Evolutionary conservation across 2,888 invertebrate species (phyloP).

Genomic region (Coremacera marginata): DNA sequence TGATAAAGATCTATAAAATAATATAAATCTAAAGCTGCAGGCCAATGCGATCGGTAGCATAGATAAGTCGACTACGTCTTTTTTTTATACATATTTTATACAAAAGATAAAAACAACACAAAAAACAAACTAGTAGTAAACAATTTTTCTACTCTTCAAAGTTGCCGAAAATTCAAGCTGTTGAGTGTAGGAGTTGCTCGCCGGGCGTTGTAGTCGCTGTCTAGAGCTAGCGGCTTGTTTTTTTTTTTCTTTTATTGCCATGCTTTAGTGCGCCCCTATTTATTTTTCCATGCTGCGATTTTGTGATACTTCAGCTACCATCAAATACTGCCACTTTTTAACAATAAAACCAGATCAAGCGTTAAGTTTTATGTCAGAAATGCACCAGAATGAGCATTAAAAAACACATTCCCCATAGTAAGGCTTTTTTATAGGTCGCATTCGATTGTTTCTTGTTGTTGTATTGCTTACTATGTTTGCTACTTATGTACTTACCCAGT

Average conservation of each 20-base stretch:
- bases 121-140: background rate
- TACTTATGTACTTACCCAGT: no score
- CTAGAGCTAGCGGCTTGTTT: background rate
- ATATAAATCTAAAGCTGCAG: background rate
- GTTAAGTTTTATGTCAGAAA: background rate
- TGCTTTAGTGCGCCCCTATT: background rate
- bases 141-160: constrained; percentile 5
- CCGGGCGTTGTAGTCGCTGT: background rate
- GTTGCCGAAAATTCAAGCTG: background rate
- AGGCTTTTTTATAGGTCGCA: constrained; percentile 20
- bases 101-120: background rate
- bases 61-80: background rate
- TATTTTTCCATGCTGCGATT: background rate
- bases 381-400: background rate
- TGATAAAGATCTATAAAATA: constrained; percentile 16
- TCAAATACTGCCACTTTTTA: background rate
- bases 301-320: background rate
- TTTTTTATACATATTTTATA: background rate
- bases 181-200: constrained; percentile 1
- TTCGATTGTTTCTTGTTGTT: constrained; percentile 8
- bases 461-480: background rate
- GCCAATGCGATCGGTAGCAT: constrained; percentile 17
- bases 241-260: background rate
- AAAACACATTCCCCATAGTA: background rate
- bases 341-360: constrained; percentile 18